A percentile compares a stretch with the other conserved stretches of the same genome.
Evolutionary conservation across 2,888 invertebrate species (phyloP).

Genomic region (Axea sp.): DNA sequence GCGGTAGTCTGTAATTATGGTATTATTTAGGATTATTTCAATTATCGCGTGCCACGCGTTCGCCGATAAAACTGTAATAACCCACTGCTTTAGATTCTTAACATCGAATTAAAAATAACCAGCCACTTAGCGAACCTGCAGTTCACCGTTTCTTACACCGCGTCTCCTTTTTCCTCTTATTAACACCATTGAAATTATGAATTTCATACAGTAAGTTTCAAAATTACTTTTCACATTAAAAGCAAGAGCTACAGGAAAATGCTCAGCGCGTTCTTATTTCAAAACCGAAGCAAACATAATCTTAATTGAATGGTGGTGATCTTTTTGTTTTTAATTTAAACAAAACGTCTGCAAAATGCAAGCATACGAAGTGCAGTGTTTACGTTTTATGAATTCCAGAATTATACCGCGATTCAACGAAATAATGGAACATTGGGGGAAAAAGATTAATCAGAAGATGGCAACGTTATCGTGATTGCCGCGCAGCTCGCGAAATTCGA

Average conservation of each 20-base stretch:
- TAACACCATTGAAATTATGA: background rate
- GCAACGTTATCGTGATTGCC: slow-evolving; percentile 62
- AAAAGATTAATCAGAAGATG: slow-evolving; percentile 53
- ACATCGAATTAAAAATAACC: slow-evolving; percentile 31
- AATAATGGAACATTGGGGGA: slow-evolving; percentile 44
- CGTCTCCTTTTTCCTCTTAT: background rate
- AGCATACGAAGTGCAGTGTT: background rate
- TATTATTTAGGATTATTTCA: slow-evolving; percentile 76
- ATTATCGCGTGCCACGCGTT: slow-evolving; percentile 75
- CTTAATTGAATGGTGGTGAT: slow-evolving; percentile 3
- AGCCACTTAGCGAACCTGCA: slow-evolving; percentile 13
- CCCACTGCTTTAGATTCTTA: slow-evolving; percentile 38
- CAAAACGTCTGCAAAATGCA: too few species aligned
- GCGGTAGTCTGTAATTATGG: slow-evolving; percentile 69
- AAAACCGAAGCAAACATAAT: background rate
- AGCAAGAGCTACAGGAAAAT: too few species aligned
- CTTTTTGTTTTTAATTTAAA: too few species aligned
- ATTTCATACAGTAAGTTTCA: too few species aligned
- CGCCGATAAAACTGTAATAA: slow-evolving; percentile 65
- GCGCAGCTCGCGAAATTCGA: slow-evolving; percentile 61
- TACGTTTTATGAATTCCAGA: background rate
- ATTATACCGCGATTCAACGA: slow-evolving; percentile 15
- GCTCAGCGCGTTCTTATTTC: too few species aligned
- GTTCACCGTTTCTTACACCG: background rate
- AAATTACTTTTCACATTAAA: too few species aligned